A percentile compares a stretch with the other conserved stretches of the same genome.
Conservation (phyloP, 1,140 invertebrate genomes). For the Drosophila repleta region DNA sequence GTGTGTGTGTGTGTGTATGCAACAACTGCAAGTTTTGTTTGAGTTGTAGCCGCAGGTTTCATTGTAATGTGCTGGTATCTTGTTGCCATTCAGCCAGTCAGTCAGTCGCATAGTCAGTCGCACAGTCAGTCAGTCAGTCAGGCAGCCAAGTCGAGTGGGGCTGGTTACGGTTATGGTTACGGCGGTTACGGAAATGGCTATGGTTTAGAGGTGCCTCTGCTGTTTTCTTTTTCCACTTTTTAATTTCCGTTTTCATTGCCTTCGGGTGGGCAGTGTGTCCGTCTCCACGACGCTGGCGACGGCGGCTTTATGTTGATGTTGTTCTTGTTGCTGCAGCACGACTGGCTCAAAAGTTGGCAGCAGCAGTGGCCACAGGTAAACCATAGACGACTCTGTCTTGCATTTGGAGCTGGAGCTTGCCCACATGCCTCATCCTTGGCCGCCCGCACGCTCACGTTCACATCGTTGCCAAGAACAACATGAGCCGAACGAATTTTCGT, state of each 20-base stretch:
- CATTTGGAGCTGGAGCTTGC: slow-evolving; percentile 19
- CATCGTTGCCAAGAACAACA: slow-evolving; percentile 74
- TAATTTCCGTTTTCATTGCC: slow-evolving; percentile 73
- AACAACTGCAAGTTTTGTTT: slow-evolving; percentile 70
- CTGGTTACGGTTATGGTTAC: slow-evolving; percentile 36
- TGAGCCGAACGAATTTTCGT: slow-evolving; percentile 60
- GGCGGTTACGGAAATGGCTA: slow-evolving; percentile 54
- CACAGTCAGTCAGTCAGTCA: slow-evolving; percentile 6
- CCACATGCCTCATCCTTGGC: slow-evolving; percentile 3
- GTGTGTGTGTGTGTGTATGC: slow-evolving; percentile 35
- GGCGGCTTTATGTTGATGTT: slow-evolving; percentile 44
- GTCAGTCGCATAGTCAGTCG: slow-evolving; percentile 3
- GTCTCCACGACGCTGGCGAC: background rate
- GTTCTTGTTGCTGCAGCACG: slow-evolving; percentile 33
- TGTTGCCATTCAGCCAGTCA: slow-evolving; percentile 40
- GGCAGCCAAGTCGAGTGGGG: slow-evolving; percentile 8
- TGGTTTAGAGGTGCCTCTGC: slow-evolving; percentile 70
- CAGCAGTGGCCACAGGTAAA: slow-evolving; percentile 36
- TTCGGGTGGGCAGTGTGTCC: slow-evolving; percentile 44
- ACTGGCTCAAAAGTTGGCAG: slow-evolving; percentile 52
- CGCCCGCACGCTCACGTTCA: slow-evolving; percentile 31
- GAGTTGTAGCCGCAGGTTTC: slow-evolving; percentile 71
- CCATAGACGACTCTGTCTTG: slow-evolving; percentile 30
- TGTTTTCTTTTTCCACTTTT: slow-evolving; percentile 80
- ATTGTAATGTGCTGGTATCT: slow-evolving; percentile 75